Conservation (phyloP, 2,888 invertebrate species). For the Eupithecia pulchellata region DNA sequence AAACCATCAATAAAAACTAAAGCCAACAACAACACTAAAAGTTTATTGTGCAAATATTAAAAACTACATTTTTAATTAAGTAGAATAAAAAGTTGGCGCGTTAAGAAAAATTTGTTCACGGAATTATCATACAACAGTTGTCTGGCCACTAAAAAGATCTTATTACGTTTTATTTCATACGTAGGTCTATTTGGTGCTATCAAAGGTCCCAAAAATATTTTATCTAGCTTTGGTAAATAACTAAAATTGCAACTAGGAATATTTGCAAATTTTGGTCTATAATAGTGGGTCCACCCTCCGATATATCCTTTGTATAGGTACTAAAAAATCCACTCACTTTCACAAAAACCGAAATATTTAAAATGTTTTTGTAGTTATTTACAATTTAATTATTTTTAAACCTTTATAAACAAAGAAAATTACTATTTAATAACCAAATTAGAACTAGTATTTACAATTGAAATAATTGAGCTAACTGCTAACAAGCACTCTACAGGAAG, state of each 20-base stretch:
- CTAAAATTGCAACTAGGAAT: too few species aligned
- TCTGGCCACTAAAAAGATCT: background rate
- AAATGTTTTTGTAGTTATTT: too few species aligned
- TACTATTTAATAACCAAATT: too few species aligned
- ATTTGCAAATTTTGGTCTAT: background rate
- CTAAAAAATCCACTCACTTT: background rate
- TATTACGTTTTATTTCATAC: too few species aligned
- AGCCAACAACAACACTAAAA: constrained; percentile 23
- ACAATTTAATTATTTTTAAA: too few species aligned
- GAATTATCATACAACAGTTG: background rate
- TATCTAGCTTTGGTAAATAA: background rate
- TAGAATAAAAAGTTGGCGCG: constrained; percentile 19
- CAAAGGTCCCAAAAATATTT: background rate
- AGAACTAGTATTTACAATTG: too few species aligned
- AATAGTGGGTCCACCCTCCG: background rate
- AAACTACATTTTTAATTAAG: constrained; percentile 40
- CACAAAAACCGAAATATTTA: background rate
- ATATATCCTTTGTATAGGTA: background rate
- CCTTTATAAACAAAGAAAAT: too few species aligned
- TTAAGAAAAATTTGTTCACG: background rate
- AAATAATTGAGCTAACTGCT: too few species aligned
- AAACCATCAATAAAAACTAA: constrained; percentile 25
- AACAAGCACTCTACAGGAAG: too few species aligned
- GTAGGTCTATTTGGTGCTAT: background rate
- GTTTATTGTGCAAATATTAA: constrained; percentile 35